These are phyloP conservation scores for Paraescarpia echinospica DNA, from an alignment of 1,140 invertebrate genomes.

Conservation along the genomic window DNA sequence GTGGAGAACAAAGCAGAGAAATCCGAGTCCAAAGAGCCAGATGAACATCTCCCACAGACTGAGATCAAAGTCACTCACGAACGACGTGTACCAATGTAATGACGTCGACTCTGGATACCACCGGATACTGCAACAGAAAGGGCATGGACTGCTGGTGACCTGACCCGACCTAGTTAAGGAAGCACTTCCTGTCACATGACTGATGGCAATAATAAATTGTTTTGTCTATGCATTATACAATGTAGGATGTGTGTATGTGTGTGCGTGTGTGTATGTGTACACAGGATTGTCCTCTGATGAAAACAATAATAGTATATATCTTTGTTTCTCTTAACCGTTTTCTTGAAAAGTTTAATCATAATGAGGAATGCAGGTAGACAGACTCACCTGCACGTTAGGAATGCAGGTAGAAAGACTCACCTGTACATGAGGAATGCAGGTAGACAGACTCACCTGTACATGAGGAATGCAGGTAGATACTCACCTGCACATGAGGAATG, in stretches of 20 bases:
- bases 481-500: no score
- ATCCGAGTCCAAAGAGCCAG: constrained; percentile 40
- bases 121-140: constrained; percentile 22
- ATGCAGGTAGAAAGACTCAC: no score
- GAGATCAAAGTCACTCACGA: constrained; percentile 28
- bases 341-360: no score
- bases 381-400: no score
- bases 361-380: neutral
- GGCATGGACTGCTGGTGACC: neutral
- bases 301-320: no score
- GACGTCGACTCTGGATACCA: constrained; percentile 44
- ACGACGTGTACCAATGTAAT: constrained; percentile 37
- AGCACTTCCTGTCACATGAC: neutral
- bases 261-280: neutral
- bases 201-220: neutral
- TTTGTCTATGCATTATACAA: neutral
- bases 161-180: constrained; percentile 7
- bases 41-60: constrained; percentile 28
- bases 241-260: neutral
- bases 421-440: no score
- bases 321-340: no score
- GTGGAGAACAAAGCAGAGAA: constrained; percentile 41
- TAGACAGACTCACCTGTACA: no score
- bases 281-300: no score
- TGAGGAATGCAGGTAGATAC: no score